A percentile compares a stretch with the other conserved stretches of the same genome.
These are phyloP conservation scores for Dasysyrphus tricinctus DNA, from an alignment of 2,888 invertebrate genomes.

Conservation along the genomic window DNA sequence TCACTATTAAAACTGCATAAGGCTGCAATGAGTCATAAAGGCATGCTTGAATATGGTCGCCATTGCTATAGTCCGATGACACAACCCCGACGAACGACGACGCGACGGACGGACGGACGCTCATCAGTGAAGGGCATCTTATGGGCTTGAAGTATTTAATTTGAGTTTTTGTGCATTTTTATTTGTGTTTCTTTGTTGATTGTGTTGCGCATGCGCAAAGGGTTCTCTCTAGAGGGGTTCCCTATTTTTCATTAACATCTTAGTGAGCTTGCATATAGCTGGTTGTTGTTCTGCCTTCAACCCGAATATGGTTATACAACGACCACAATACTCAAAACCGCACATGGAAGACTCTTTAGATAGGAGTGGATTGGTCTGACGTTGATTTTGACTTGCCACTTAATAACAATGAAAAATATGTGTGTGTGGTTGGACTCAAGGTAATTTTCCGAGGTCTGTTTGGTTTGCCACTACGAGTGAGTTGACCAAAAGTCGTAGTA, in stretches of 20 bases:
- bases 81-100: not conserved
- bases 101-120: not conserved
- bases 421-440: conserved; percentile 42
- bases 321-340: conserved; percentile 15
- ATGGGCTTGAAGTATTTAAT: conserved; percentile 39
- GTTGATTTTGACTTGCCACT: conserved; percentile 51
- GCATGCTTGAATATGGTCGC: conserved; percentile 32
- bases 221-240: conserved; percentile 23
- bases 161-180: conserved; percentile 23
- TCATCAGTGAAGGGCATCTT: conserved; percentile 30
- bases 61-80: conserved; percentile 18
- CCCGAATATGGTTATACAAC: conserved; percentile 39
- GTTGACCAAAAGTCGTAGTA: conserved; percentile 27
- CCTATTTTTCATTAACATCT: conserved; percentile 40
- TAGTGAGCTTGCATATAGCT: not conserved
- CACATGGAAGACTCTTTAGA: conserved; percentile 28
- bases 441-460: conserved; percentile 53
- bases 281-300: conserved; percentile 12
- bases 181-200: conserved; percentile 27
- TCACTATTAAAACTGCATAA: conserved; percentile 61
- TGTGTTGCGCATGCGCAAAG: conserved; percentile 32
- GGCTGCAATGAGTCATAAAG: conserved; percentile 56
- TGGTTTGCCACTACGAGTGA: conserved; percentile 33
- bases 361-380: conserved; percentile 3
- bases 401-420: conserved; percentile 45